Base-by-base conservation (phyloP, 2,113 vertebrate species). In the Salvelinus namaycush region DNA sequence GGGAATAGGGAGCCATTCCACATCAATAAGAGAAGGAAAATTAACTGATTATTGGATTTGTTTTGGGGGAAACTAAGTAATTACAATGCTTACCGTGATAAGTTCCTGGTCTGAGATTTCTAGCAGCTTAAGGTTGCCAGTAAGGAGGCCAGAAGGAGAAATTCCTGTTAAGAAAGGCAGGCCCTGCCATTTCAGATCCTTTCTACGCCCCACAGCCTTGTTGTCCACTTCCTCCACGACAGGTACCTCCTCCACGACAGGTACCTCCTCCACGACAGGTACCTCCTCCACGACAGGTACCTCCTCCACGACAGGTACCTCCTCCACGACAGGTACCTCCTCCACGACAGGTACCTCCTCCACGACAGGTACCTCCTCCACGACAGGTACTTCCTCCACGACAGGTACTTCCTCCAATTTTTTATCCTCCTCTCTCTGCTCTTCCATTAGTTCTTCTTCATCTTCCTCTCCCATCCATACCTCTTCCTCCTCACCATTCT, bases 111-210 rank as follows among this genome's bases (percentile, higher is more conserved):
- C 84, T 60, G 92, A 87, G 81, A 91, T 86, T 75, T 93, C 87
- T 0, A 78, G 75, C 62, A 76, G 68, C 68, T 90, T 92, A 88
- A 87, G 93, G 78, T 89, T 89, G 87, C 95, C 96, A 70, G 93
- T 92, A 76, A 98, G 93, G 83, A 93, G 93, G 54, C 97, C 97
- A 0, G 96, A 94, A 73, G 96, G 93, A 70, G 93, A 94, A 88
- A 95, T 66, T 39, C 93, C 93, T n/a, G 93, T 91, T 70, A 96
- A 94, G 83, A 97, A 96, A 65, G 97, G 96, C 81, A 97, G 90
- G 72, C 91, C 94, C 93, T 92, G 92, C 72, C 76, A 89, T 83
- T 87, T 34, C 90, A 81, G 83, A 20, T 5, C 71, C 34, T 49
- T 73, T 64, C n/a, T 71, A 20, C 49, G 74, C 14, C 29, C 49